Conservation (phyloP, 2,888 invertebrate species). For the Drosophila villosipedis region DNA sequence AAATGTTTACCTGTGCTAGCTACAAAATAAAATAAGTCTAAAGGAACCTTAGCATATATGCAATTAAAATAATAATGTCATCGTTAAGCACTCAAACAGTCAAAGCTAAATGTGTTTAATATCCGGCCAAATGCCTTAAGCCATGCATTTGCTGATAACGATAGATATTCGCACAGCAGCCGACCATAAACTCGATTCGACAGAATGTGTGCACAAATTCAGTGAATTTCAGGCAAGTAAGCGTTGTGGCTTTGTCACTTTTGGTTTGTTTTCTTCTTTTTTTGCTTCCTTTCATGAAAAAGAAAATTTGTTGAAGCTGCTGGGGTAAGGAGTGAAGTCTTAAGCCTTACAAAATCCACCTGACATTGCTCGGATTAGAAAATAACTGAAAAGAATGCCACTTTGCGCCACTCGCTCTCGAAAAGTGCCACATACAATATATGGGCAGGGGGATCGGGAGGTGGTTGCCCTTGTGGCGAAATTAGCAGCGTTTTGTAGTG, state of each 20-base stretch:
- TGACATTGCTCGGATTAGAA: constrained; percentile 42
- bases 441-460: not conserved
- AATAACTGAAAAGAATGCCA: constrained; percentile 44
- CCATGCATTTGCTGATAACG: constrained; percentile 4
- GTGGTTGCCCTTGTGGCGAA: constrained; percentile 51
- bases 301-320: constrained; percentile 19
- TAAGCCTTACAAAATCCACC: constrained; percentile 6
- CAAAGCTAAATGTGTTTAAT: constrained; percentile 31
- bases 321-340: constrained; percentile 3
- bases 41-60: not conserved
- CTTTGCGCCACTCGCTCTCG: constrained; percentile 33
- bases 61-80: not conserved
- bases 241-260: constrained; percentile 11
- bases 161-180: constrained; percentile 1
- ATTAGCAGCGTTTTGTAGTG: constrained; percentile 72
- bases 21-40: not conserved
- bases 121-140: constrained; percentile 33
- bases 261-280: not conserved
- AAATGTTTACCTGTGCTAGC: not conserved
- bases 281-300: not conserved
- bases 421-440: constrained; percentile 14
- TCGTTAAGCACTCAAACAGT: constrained; percentile 1
- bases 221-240: constrained; percentile 1
- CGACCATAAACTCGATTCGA: not conserved
- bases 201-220: constrained; percentile 13